Evolutionary conservation across 2,113 vertebrate genomes (phyloP), one percentile per base, ranked within the genome.

Genomic region (Eulemur rufifrons): DNA sequence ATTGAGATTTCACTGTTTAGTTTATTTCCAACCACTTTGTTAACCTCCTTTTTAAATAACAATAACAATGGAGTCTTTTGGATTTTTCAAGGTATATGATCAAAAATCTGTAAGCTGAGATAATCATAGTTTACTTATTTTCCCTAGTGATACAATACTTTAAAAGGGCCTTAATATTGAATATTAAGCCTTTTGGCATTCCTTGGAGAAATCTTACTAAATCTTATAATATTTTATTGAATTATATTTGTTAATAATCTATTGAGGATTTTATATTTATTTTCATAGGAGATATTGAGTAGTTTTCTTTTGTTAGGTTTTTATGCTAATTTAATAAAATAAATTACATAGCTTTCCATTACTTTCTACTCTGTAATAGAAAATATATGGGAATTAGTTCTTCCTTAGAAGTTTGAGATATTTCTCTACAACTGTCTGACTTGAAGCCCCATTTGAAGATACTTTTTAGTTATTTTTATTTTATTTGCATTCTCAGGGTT

Each of bases 311-410:
- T 29, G 10, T 74, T 74, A 47, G 32, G 32, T 63, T 88, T 91
- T 74, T 74, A 37, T 74, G 29, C 11, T 95, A 82, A 89, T 88
- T 77, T 61, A 89, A 54, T 91, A 80, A 95, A 92, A 91, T 78
- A 52, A 93, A 23, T 73, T 34, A 6, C 4, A 47, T 83, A 42
- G 2, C 8, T 96, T 96, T 90, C 59, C 37, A 89, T 80, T 52
- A 52, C 17, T 64, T 59, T 94, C 71, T 68, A 54, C 42, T 54
- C 50, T 89, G 25, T 20, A 77, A 74, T 7, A 87, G n/a, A 87
- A 84, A 61, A 73, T 73, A 74, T 42, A 74, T 71, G 27, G 50
- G 25, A 69, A 45, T 88, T 88, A 74, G 25, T 64, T 89, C 21
- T 34, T 39, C n/a, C 25, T 69, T 69, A 27, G 56, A 54, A 76